Conservation (phyloP, 2,888 invertebrate genomes). For the Hylaea fasciaria region DNA sequence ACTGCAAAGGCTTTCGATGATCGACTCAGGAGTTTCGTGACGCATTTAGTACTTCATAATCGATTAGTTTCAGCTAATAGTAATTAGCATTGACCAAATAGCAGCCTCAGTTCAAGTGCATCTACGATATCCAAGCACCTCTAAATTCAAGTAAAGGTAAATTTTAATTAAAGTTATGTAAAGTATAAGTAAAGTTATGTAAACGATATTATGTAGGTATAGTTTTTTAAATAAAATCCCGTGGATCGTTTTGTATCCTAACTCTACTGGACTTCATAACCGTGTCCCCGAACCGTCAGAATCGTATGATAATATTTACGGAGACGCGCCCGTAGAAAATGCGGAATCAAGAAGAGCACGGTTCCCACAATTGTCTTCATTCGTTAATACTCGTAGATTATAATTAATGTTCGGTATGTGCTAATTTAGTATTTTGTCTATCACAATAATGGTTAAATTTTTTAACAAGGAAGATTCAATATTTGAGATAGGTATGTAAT, state of each 20-base stretch:
- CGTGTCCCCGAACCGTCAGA: not conserved
- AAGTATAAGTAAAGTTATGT: too few relatives aligned
- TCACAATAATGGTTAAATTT: constrained; percentile 26
- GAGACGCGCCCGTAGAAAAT: constrained; percentile 6
- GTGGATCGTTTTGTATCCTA: too few relatives aligned
- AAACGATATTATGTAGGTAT: too few relatives aligned
- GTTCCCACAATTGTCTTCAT: constrained; percentile 27
- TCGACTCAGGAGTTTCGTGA: constrained; percentile 4
- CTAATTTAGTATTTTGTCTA: constrained; percentile 18
- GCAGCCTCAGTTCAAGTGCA: not conserved
- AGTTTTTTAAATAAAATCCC: too few relatives aligned
- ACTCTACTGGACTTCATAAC: not conserved
- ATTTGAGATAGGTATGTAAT: constrained; percentile 13
- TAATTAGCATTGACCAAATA: constrained; percentile 15
- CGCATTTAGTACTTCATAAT: constrained; percentile 3
- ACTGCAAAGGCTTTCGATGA: not conserved
- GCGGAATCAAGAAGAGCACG: constrained; percentile 26
- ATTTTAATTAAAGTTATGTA: not conserved
- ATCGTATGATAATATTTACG: not conserved
- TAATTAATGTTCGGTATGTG: constrained; percentile 23
- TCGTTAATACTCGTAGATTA: constrained; percentile 22
- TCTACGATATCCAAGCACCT: not conserved
- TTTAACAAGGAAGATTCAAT: constrained; percentile 35
- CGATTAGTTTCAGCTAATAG: constrained; percentile 13
- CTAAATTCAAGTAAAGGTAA: constrained; percentile 1